A percentile compares a stretch with the other conserved stretches of the same genome.
Conservation (phyloP, 2,113 vertebrate species). For the Pleuronectes platessa region DNA sequence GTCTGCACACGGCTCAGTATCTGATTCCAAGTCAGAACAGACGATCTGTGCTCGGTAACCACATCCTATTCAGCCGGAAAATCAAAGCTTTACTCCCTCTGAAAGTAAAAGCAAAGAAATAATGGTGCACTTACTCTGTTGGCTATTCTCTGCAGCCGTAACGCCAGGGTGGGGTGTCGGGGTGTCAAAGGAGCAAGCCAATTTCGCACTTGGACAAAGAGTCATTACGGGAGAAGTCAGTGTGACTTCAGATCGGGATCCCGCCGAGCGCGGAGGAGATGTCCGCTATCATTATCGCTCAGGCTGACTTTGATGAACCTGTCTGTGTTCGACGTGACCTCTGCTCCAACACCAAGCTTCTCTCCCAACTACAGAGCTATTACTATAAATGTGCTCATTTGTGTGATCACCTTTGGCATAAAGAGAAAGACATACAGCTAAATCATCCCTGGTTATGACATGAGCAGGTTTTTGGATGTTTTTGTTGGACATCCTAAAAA, state of each 20-base stretch:
- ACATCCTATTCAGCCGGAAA: conserved; percentile 32
- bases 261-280: conserved; percentile 8
- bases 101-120: conserved; percentile 32
- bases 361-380: conserved; percentile 6
- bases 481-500: too few relatives aligned
- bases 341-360: conserved; percentile 26
- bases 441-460: too few relatives aligned
- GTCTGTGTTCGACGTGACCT: conserved; percentile 27
- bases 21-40: too few relatives aligned
- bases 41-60: conserved; percentile 22
- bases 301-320: conserved; percentile 17
- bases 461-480: too few relatives aligned
- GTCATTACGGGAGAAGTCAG: conserved; percentile 53
- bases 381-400: conserved; percentile 23
- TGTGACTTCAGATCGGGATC: conserved; percentile 51
- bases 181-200: conserved; percentile 53
- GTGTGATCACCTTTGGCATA: neutral
- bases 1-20: neutral
- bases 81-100: conserved; percentile 17
- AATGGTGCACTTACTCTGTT: conserved; percentile 20
- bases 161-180: conserved; percentile 31
- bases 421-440: neutral
- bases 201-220: conserved; percentile 59
- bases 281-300: conserved; percentile 26
- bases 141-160: conserved; percentile 20